phyloP scores from a whole-genome alignment of 1,140 invertebrate species.

The Nasonia longicornis region DNA sequence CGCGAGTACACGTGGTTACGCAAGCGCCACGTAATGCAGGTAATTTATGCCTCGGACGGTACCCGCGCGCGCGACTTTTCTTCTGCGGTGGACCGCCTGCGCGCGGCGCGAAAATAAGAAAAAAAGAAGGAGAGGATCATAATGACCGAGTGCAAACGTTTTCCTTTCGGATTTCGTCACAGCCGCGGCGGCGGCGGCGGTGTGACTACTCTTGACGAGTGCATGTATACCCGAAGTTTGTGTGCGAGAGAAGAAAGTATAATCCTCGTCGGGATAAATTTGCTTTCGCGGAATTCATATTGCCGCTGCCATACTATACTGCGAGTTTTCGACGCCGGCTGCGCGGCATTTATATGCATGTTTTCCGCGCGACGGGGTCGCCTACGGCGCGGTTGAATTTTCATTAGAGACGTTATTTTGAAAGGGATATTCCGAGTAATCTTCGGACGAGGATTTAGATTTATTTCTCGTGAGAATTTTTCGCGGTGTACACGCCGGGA shows the following conservation, averaged over 20 bases:
- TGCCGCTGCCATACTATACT: background rate
- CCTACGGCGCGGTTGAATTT: background rate
- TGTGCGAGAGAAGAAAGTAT: slow-evolving; percentile 43
- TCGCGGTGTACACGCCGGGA: no score
- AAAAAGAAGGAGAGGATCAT: slow-evolving; percentile 19
- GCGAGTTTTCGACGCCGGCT: background rate
- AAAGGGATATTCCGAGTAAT: no score
- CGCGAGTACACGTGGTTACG: background rate
- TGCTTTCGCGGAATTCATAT: slow-evolving; percentile 1
- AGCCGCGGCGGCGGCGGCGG: background rate
- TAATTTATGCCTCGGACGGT: slow-evolving; percentile 16
- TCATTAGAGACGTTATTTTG: background rate
- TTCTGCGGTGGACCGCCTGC: slow-evolving; percentile 10
- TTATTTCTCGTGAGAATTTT: no score
- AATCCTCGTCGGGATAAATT: slow-evolving; percentile 20
- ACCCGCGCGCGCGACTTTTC: background rate
- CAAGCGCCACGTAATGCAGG: slow-evolving; percentile 25
- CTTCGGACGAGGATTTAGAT: no score
- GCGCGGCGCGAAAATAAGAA: background rate
- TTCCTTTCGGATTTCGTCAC: slow-evolving; percentile 33
- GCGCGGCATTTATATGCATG: background rate
- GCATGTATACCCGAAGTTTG: no score
- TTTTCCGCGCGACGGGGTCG: background rate
- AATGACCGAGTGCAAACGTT: slow-evolving; percentile 9
- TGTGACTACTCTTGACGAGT: no score